Conservation (phyloP, 2,888 invertebrate species). For the Drosophila hamatofila region DNA sequence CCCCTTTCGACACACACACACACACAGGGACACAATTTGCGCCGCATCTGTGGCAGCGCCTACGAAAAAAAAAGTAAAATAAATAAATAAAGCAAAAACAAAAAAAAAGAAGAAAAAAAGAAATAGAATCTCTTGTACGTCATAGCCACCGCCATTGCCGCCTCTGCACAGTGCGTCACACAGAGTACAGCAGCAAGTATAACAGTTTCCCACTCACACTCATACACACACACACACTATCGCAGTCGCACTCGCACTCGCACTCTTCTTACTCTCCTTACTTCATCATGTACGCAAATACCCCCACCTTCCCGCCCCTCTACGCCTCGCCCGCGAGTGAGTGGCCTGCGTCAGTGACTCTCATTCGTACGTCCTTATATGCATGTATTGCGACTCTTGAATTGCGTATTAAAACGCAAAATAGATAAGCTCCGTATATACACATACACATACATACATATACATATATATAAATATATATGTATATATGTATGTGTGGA, state of each 20-base stretch:
- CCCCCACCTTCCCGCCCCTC: not conserved
- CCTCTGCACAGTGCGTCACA: slow-evolving; percentile 30
- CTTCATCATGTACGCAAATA: slow-evolving; percentile 6
- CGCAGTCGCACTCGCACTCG: not conserved
- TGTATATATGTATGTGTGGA: not conserved
- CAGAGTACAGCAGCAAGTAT: slow-evolving; percentile 19
- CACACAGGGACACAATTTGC: slow-evolving; percentile 35
- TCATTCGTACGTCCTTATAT: slow-evolving; percentile 24
- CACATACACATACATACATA: not conserved
- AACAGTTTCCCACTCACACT: slow-evolving; percentile 1
- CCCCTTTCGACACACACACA: slow-evolving; percentile 27
- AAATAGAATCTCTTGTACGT: slow-evolving; percentile 15
- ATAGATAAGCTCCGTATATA: slow-evolving; percentile 39
- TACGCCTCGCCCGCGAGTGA: not conserved
- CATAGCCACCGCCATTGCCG: slow-evolving; percentile 13
- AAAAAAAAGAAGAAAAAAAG: slow-evolving; percentile 8
- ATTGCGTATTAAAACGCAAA: slow-evolving; percentile 41
- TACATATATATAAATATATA: too few species aligned
- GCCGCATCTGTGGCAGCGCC: slow-evolving; percentile 50
- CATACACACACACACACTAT: not conserved
- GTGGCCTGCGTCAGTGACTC: slow-evolving; percentile 20
- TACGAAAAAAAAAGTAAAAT: slow-evolving; percentile 37
- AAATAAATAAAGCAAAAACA: slow-evolving; percentile 5
- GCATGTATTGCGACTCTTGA: slow-evolving; percentile 29
- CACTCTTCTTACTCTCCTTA: not conserved